Base-by-base conservation (phyloP, 2,888 invertebrate species). In the Embidobia sp. region DNA sequence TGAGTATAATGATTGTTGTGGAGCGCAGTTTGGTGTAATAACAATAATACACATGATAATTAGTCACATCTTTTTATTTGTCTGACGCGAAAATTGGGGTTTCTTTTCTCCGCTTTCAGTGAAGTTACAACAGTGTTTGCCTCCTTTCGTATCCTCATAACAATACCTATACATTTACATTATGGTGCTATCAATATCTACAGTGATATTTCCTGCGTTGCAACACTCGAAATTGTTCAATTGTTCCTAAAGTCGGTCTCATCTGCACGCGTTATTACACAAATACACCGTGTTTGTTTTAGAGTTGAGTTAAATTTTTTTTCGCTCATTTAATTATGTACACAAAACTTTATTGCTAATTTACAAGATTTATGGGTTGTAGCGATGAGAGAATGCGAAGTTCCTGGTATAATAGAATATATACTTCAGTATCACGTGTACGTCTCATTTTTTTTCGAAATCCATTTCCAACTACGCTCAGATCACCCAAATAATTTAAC, bases 161-260 rank as follows among this genome's bases (percentile, higher is more conserved):
- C 69, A 75, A 70, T 78, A 78, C 64, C 73, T 81, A 80, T 81
- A 81, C 79, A 81, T 77, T 77, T 78, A 80, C 66, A 75, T 78
- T 69, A 79, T 76, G 82, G 85, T 87, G 86, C 87, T 88, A 87
- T n/a, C 82, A 77, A 82, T 88, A 88, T 88, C 88, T 88, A 88
- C 88, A 88, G 86, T 88, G 88, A 88, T 86, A 87, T 86, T 85
- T 82, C 82, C 74, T 81, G 76, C 64, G 69, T 77, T 73, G 79
- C 74, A 77, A 61, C 79, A 81, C 77, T 79, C 82, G 79, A 81
- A 61, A 27, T 31, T 33, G 26, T 49, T 26, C 42, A 13, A 40
- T 66, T 35, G 8, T 11, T 37, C 44, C 26, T 40, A 44, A 64
- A 27, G n/a, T 59, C 42, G 37, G 46, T 40, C 31, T 67, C 49